phyloP scores from a whole-genome alignment of 2,113 vertebrate genomes.

The Gavia stellata region DNA sequence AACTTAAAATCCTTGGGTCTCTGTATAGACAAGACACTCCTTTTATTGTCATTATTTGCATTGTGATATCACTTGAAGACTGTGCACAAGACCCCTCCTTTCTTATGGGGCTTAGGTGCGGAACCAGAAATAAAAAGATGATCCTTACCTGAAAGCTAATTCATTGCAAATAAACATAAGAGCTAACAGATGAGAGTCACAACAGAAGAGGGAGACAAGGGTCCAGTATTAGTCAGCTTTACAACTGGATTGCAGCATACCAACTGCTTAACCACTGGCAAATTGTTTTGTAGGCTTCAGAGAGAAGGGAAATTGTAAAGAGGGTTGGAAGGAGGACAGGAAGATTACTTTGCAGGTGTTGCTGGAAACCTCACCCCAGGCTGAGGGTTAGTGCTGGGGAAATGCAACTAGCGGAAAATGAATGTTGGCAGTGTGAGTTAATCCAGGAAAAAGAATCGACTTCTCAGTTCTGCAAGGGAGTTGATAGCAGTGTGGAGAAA shows the following conservation, averaged over 20 bases:
- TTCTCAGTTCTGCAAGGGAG: background rate
- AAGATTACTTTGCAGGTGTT: background rate
- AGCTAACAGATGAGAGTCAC: background rate
- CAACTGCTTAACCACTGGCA: background rate
- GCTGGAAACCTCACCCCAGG: background rate
- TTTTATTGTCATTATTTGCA: background rate
- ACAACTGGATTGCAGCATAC: background rate
- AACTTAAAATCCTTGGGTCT: background rate
- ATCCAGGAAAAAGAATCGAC: background rate
- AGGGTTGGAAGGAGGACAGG: background rate
- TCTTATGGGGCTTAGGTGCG: background rate
- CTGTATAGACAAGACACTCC: background rate
- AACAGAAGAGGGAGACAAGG: conserved; percentile 18
- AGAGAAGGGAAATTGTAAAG: background rate
- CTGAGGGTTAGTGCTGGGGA: background rate
- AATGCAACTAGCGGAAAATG: background rate
- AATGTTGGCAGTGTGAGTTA: background rate
- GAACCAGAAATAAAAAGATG: background rate
- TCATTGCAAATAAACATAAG: background rate
- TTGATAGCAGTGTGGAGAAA: background rate
- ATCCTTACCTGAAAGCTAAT: background rate
- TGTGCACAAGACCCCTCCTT: background rate
- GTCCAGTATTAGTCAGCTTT: background rate
- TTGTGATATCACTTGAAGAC: background rate
- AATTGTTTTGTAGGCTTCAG: background rate